Conservation (phyloP, 2,888 invertebrate genomes). For the Athalia rosae region DNA sequence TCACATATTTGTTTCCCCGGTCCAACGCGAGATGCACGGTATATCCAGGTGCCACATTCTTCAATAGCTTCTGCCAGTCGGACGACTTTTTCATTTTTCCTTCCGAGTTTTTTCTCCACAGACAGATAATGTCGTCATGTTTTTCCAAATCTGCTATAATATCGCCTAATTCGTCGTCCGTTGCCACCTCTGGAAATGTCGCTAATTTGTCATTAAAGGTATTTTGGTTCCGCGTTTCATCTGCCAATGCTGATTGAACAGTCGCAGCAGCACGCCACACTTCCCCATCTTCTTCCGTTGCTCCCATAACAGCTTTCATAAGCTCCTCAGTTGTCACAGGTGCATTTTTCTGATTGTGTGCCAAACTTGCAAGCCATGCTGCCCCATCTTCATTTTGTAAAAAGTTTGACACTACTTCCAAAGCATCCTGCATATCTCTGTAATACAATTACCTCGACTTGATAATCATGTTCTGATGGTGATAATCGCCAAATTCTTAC, state of each 20-base stretch:
- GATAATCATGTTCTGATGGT: constrained; percentile 34
- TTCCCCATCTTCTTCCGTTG: constrained; percentile 36
- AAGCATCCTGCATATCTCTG: constrained; percentile 53
- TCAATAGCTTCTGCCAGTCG: too few species aligned
- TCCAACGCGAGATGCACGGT: too few species aligned
- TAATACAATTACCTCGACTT: constrained; percentile 39
- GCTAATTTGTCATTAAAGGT: not conserved
- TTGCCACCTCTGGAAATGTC: not conserved
- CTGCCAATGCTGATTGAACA: constrained; percentile 44
- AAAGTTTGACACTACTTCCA: constrained; percentile 50
- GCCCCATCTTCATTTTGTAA: constrained; percentile 50
- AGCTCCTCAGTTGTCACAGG: constrained; percentile 53
- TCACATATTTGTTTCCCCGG: too few species aligned
- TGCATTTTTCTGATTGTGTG: constrained; percentile 34
- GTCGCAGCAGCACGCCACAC: constrained; percentile 50
- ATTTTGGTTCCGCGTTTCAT: not conserved
- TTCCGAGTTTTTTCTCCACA: constrained; percentile 54
- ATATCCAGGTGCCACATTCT: too few species aligned
- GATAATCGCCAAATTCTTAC: constrained; percentile 1
- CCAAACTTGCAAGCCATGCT: constrained; percentile 49
- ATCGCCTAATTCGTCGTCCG: constrained; percentile 52
- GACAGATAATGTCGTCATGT: constrained; percentile 56
- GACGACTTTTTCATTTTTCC: constrained; percentile 52
- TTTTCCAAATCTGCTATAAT: constrained; percentile 51
- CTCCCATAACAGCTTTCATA: constrained; percentile 47